Evolutionary conservation across 1,140 invertebrate genomes (phyloP).

Genomic region (Marisa cornuarietis): DNA sequence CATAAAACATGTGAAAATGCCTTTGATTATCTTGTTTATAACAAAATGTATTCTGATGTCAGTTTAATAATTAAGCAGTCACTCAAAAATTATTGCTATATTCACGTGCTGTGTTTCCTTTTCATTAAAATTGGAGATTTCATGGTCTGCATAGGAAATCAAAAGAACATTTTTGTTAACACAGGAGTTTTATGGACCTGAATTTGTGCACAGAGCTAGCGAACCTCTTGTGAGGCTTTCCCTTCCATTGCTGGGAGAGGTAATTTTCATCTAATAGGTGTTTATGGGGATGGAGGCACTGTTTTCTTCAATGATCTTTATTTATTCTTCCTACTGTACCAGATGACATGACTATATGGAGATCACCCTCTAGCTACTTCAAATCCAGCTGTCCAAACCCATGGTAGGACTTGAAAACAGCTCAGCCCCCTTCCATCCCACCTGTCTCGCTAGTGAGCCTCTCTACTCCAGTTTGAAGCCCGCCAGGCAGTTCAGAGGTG

Average conservation of each 20-base stretch:
- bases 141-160: not conserved
- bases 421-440: too few species aligned
- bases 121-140: not conserved
- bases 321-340: too few species aligned
- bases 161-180: conserved; percentile 30
- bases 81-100: not conserved
- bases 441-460: too few species aligned
- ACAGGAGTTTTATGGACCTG: conserved; percentile 62
- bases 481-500: too few species aligned
- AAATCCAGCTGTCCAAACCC: too few species aligned
- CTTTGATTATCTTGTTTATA: not conserved
- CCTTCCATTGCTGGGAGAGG: conserved; percentile 53
- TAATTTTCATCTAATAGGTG: conserved; percentile 30
- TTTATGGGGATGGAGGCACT: not conserved
- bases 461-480: too few species aligned
- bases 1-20: not conserved
- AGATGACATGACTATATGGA: too few species aligned
- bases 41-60: not conserved
- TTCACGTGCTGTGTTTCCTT: too few species aligned
- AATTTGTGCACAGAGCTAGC: conserved; percentile 51
- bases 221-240: conserved; percentile 50
- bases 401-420: too few species aligned
- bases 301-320: too few species aligned
- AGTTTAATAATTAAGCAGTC: not conserved
- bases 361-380: too few species aligned